Percentiles rank a stretch among this genome's conserved stretches.
These are phyloP conservation scores for Cybosia mesomella DNA, from an alignment of 2,888 invertebrate genomes.

Conservation along the genomic window DNA sequence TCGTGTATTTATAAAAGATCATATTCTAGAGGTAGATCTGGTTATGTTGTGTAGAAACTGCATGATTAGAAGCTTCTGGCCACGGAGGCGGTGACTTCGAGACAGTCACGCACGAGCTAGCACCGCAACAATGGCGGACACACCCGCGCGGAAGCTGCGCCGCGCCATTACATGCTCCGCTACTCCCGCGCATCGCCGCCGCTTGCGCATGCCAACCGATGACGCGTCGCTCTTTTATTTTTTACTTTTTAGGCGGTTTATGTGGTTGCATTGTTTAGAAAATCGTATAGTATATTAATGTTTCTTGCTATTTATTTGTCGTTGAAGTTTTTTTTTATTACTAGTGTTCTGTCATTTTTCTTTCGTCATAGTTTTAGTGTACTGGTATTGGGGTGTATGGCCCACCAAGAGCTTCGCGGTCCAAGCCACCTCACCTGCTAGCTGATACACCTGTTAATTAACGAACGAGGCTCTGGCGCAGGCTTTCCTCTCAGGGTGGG, in stretches of 20 bases:
- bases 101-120: constrained; percentile 68
- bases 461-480: too few relatives aligned
- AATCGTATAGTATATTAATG: neutral
- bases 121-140: constrained; percentile 67
- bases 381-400: too few relatives aligned
- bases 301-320: neutral
- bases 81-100: constrained; percentile 24
- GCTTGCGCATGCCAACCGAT: constrained; percentile 23
- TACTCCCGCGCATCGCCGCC: constrained; percentile 60
- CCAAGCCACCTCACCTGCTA: too few relatives aligned
- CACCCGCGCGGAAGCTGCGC: constrained; percentile 77
- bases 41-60: constrained; percentile 33
- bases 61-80: constrained; percentile 40
- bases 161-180: constrained; percentile 74
- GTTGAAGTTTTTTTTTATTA: neutral
- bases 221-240: constrained; percentile 15
- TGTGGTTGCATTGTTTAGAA: constrained; percentile 6
- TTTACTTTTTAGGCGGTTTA: constrained; percentile 19
- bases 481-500: too few relatives aligned
- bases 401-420: too few relatives aligned
- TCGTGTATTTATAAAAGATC: too few relatives aligned
- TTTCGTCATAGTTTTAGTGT: too few relatives aligned
- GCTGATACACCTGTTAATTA: too few relatives aligned
- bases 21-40: too few relatives aligned
- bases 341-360: too few relatives aligned